These are phyloP conservation scores for Strix aluco DNA, from an alignment of 2,113 vertebrate species.

Conservation along the genomic window DNA sequence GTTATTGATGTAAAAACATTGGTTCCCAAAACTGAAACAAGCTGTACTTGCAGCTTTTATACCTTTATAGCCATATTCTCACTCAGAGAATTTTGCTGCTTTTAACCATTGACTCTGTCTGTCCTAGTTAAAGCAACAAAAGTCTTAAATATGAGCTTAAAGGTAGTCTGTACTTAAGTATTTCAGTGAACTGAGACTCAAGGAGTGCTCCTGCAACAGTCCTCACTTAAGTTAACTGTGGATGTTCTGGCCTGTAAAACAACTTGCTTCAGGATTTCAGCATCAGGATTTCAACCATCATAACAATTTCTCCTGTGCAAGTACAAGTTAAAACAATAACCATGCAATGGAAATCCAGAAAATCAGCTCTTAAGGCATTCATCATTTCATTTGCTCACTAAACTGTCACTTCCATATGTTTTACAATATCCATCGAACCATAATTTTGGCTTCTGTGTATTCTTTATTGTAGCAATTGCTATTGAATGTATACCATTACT, in stretches of 20 bases:
- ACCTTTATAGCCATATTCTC: neutral
- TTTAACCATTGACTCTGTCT: neutral
- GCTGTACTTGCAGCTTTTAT: neutral
- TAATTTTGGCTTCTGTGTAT: neutral
- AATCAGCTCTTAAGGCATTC: neutral
- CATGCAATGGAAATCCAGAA: neutral
- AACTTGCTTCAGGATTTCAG: neutral
- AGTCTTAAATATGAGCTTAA: neutral
- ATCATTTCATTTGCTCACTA: neutral
- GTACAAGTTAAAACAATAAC: neutral
- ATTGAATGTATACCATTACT: neutral
- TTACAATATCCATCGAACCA: neutral
- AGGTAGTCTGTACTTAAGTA: neutral
- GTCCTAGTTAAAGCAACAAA: neutral
- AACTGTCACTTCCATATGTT: neutral
- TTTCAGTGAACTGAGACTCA: neutral
- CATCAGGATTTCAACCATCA: neutral
- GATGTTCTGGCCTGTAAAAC: neutral
- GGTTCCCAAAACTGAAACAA: conserved; percentile 14
- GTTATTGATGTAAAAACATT: conserved; percentile 4
- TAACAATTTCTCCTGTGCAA: neutral
- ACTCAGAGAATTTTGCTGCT: neutral
- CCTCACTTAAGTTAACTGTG: neutral
- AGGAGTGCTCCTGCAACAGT: neutral
- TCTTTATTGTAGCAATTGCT: neutral